Conservation (phyloP, 1,140 invertebrate species). For the Drosophila subobscura region DNA sequence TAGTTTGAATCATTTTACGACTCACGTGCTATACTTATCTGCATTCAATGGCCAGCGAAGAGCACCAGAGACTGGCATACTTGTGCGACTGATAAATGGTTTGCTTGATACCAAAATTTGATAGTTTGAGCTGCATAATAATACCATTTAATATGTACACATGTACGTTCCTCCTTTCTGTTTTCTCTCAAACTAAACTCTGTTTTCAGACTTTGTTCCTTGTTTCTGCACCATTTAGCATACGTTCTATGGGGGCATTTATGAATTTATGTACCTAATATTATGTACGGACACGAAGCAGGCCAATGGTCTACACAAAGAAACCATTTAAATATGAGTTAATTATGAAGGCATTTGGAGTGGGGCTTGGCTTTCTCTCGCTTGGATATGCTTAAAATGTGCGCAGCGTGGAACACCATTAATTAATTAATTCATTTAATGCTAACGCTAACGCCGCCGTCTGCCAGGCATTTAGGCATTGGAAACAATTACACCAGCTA, state of each 20-base stretch:
- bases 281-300: conserved; percentile 55
- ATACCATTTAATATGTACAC: neutral
- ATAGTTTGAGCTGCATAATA: conserved; percentile 18
- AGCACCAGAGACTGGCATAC: conserved; percentile 1
- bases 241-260: conserved; percentile 18
- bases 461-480: conserved; percentile 33
- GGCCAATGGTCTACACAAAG: conserved; percentile 33
- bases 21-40: conserved; percentile 34
- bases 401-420: conserved; percentile 4
- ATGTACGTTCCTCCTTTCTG: conserved; percentile 8
- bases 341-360: neutral
- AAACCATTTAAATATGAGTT: conserved; percentile 35
- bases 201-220: neutral
- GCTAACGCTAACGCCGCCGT: conserved; percentile 12
- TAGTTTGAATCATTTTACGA: conserved; percentile 8
- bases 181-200: neutral
- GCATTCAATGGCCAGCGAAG: conserved; percentile 19
- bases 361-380: conserved; percentile 12
- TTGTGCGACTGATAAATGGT: conserved; percentile 25
- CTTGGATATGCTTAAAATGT: conserved; percentile 54
- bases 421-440: conserved; percentile 74
- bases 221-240: no score
- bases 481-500: conserved; percentile 49
- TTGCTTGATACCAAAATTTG: conserved; percentile 25
- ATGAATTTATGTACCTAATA: conserved; percentile 21